Percentiles rank a stretch among this genome's conserved stretches.
Conservation (phyloP, 1,140 invertebrate species). For the Riptortus pedestris region DNA sequence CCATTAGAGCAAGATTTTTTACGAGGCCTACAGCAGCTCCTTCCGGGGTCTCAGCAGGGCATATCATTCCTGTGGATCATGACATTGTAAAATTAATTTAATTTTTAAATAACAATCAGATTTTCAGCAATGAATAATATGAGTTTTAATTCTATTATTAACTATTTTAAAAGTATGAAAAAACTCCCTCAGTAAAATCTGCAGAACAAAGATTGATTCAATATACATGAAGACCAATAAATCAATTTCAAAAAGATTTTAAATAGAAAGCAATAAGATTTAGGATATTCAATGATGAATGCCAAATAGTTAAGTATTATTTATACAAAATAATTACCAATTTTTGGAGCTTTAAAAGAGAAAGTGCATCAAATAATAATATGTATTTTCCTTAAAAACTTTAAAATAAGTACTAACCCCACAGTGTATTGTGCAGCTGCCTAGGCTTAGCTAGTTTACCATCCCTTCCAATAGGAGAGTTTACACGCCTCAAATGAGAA, state of each 20-base stretch:
- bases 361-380: no score
- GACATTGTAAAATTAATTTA: no score
- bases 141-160: background rate
- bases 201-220: no score
- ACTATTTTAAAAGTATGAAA: background rate
- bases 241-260: no score
- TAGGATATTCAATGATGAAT: no score
- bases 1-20: constrained; percentile 97
- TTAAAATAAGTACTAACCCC: constrained; percentile 52
- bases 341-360: no score
- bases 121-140: background rate
- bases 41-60: constrained; percentile 98
- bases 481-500: constrained; percentile 91
- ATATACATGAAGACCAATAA: no score
- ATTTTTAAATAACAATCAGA: background rate
- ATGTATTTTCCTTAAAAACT: no score
- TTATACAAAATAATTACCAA: no score
- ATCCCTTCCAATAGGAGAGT: constrained; percentile 96
- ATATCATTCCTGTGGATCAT: constrained; percentile 70
- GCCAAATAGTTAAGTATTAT: no score
- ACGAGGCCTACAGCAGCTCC: constrained; percentile 84
- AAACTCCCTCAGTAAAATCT: no score
- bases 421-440: constrained; percentile 95
- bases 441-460: constrained; percentile 96
- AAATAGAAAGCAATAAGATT: no score